phyloP scores from a whole-genome alignment of 2,797 vertebrate genomes.

The Delichon dasypus region DNA sequence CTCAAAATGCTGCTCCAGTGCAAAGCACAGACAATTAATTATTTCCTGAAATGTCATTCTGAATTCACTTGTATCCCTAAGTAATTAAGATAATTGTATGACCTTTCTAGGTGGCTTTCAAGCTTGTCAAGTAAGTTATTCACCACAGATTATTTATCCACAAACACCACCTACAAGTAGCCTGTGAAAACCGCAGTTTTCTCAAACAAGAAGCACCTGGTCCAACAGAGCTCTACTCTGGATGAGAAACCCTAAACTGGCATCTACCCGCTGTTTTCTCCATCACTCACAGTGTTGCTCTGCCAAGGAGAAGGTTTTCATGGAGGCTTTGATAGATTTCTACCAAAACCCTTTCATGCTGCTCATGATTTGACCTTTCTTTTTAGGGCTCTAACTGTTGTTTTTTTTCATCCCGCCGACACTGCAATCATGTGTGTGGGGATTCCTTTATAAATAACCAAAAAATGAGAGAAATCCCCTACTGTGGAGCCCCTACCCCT shows the following conservation, averaged over 20 bases:
- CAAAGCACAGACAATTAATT: background rate
- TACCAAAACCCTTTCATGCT: background rate
- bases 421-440: background rate
- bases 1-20: background rate
- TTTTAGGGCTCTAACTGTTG: background rate
- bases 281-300: background rate
- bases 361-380: background rate
- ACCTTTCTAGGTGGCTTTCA: background rate
- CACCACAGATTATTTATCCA: background rate
- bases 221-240: background rate
- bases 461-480: background rate
- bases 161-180: background rate
- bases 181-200: background rate
- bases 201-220: background rate
- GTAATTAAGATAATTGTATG: background rate
- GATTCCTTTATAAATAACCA: background rate
- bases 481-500: background rate
- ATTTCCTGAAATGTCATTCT: background rate
- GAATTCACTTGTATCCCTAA: background rate
- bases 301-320: background rate
- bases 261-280: background rate
- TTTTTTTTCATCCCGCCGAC: background rate
- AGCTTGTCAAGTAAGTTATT: background rate
- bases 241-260: background rate
- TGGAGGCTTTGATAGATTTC: background rate